Evolutionary conservation across 2,797 vertebrate genomes (phyloP).

Genomic region (Coilia nasus): DNA sequence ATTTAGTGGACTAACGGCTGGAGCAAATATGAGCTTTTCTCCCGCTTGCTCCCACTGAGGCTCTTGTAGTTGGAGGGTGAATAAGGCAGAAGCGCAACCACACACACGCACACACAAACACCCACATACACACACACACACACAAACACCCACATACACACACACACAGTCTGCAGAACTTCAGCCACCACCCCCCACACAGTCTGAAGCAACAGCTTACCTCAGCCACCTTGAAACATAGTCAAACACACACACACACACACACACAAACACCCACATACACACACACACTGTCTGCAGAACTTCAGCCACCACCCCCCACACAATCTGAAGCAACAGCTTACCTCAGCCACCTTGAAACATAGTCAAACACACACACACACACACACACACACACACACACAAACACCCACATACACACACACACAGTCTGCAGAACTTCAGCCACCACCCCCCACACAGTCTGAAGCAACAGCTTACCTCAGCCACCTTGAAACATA

Average conservation of each 20-base stretch:
- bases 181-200: no score
- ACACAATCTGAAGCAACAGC: no score
- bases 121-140: neutral
- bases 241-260: neutral
- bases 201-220: no score
- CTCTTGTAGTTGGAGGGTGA: neutral
- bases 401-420: neutral
- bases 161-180: neutral
- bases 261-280: constrained; percentile 43
- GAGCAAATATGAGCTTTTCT: no score
- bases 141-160: neutral
- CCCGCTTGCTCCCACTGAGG: no score
- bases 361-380: neutral
- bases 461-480: no score
- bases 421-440: neutral
- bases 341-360: no score
- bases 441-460: no score
- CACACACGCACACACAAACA: neutral
- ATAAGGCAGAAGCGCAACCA: neutral
- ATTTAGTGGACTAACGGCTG: no score
- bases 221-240: no score
- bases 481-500: no score
- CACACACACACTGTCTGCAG: neutral
- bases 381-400: neutral
- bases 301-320: neutral